Evolutionary conservation across 2,797 vertebrate species (phyloP).

Genomic region (Steatocranus sp.): DNA sequence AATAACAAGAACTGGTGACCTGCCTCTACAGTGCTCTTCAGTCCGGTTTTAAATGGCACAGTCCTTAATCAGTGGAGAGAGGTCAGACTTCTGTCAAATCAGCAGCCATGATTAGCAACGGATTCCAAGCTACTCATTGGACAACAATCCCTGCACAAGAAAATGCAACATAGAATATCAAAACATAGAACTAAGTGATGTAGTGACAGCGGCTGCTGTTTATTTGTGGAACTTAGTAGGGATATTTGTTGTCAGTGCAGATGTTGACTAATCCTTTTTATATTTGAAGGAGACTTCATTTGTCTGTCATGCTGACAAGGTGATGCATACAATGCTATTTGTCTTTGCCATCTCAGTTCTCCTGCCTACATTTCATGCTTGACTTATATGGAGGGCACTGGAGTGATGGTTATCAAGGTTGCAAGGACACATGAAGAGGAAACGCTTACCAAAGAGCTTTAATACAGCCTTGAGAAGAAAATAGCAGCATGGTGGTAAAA

Average conservation of each 20-base stretch:
- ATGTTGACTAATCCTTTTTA: conserved; percentile 40
- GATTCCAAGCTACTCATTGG: conserved; percentile 12
- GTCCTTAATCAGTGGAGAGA: conserved; percentile 60
- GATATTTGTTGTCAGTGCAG: conserved; percentile 20
- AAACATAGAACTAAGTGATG: conserved; percentile 3
- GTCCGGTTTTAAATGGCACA: conserved; percentile 58
- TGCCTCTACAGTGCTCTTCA: conserved; percentile 39
- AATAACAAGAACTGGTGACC: conserved; percentile 32
- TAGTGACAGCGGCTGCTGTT: background rate
- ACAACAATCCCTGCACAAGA: background rate
- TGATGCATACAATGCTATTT: conserved; percentile 53
- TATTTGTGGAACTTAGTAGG: conserved; percentile 21
- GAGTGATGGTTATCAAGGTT: conserved; percentile 32
- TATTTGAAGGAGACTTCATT: conserved; percentile 51
- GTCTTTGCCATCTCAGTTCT: conserved; percentile 49
- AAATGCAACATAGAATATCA: background rate
- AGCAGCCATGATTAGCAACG: conserved; percentile 34
- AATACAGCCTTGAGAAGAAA: background rate
- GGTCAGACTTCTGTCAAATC: conserved; percentile 58
- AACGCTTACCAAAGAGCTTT: conserved; percentile 18
- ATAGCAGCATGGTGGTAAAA: background rate
- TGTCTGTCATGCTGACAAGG: conserved; percentile 51
- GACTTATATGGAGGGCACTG: conserved; percentile 47
- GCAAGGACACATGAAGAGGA: conserved; percentile 38
- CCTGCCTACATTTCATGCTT: conserved; percentile 57